Evolutionary conservation across 2,113 vertebrate genomes (phyloP).

Genomic region (Mus musculus): GRCm39 chr4:117404001-117404500

Average conservation of each 20-base stretch:
- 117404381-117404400: background rate
- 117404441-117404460: background rate
- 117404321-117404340: background rate
- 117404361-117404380: background rate
- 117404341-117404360: background rate
- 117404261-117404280: conserved; percentile 40
- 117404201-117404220: background rate
- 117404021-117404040: background rate
- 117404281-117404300: background rate
- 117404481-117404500: background rate
- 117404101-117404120: background rate
- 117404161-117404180: background rate
- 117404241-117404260: background rate
- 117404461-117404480: background rate
- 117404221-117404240: background rate
- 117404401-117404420: background rate
- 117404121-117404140: conserved; percentile 11
- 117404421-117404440: background rate
- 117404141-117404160: conserved; percentile 25
- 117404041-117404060: background rate
- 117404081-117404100: background rate
- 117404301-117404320: background rate
- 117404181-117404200: background rate
- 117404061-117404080: conserved; percentile 49
- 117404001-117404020: background rate